Base-by-base conservation (phyloP, 2,113 vertebrate species). In the Calyptomena viridis region DNA sequence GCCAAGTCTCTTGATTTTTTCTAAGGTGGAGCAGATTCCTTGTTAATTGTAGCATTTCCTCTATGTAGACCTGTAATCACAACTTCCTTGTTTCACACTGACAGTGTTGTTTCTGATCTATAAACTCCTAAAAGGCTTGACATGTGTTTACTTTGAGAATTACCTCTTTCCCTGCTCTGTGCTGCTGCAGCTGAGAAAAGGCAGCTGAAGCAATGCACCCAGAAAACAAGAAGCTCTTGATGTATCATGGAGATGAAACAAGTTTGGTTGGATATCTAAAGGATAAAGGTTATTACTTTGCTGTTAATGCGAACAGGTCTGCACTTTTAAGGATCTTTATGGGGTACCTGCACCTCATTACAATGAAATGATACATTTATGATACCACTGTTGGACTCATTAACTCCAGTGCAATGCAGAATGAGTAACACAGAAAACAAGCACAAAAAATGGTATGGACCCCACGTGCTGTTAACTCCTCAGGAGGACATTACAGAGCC, bases 1-100 rank as follows among this genome's bases (percentile, higher is more conserved):
- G 49, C 5, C 31, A 93, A 91, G 47, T 31, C n/a, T 86, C 52
- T 40, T 87, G 90, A 86, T 44, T 80, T 94, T 94, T 91, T 84
- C 0, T 0, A 78, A 96, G 80, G 92, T 62, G 44, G 25, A 93
- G 60, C 31, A 69, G 44, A 64, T n/a, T 84, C 11, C 30, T 89
- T 56, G 71, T 90, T 92, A 95, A 89, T 92, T 92, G 72, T 82
- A 78, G 76, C 85, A 75, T 94, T 96, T 94, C 88, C 75, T 94
- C 56, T 49, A 56, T 21, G 68, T 30, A 92, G 76, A 64, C 56
- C 31, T 92, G 52, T 84, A 95, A 94, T 88, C 64, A 92, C 31
- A 93, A 53, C 86, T 95, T 97, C 94, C 90, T 90, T 75, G 52
- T 94, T 92, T 89, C 77, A 87, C n/a, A 47, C 27, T 92, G 80